phyloP scores from a whole-genome alignment of 2,888 invertebrate genomes.

The Alitta virens region DNA sequence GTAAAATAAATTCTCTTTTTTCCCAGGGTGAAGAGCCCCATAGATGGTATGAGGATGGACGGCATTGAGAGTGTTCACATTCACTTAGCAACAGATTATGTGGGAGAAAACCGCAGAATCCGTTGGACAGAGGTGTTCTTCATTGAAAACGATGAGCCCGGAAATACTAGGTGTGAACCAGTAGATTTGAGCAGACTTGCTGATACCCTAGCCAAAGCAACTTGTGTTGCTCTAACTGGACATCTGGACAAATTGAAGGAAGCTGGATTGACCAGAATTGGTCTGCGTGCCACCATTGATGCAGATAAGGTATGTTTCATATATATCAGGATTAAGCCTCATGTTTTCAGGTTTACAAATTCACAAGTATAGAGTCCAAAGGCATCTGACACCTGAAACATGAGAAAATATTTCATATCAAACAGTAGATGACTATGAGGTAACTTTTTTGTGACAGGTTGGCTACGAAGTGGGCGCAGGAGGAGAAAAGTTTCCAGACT shows the following conservation, averaged over 20 bases:
- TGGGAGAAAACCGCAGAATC: conserved; percentile 65
- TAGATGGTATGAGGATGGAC: conserved; percentile 71
- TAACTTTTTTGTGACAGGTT: conserved; percentile 62
- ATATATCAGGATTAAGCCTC: too few species aligned
- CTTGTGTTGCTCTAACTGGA: conserved; percentile 72
- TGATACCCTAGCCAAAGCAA: conserved; percentile 73
- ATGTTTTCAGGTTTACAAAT: too few species aligned
- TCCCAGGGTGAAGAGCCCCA: conserved; percentile 71
- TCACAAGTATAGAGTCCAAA: not conserved
- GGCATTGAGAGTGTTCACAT: conserved; percentile 77
- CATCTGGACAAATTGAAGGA: conserved; percentile 71
- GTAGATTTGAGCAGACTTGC: conserved; percentile 74
- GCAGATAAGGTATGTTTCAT: conserved; percentile 74
- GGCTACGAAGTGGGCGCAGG: conserved; percentile 76
- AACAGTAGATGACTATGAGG: not conserved
- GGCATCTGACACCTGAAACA: too few species aligned
- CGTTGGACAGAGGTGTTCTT: conserved; percentile 83
- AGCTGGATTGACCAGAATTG: conserved; percentile 69
- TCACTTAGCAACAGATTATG: conserved; percentile 75
- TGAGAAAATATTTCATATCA: not conserved
- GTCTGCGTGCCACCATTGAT: conserved; percentile 71
- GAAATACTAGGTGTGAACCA: conserved; percentile 61
- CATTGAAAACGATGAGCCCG: conserved; percentile 61
- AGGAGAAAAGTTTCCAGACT: conserved; percentile 43
- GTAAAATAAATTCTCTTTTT: too few species aligned